Percentiles rank a stretch among this genome's conserved stretches.
Evolutionary conservation across 2,797 vertebrate genomes (phyloP).

Genomic region (Lophius americanus): DNA sequence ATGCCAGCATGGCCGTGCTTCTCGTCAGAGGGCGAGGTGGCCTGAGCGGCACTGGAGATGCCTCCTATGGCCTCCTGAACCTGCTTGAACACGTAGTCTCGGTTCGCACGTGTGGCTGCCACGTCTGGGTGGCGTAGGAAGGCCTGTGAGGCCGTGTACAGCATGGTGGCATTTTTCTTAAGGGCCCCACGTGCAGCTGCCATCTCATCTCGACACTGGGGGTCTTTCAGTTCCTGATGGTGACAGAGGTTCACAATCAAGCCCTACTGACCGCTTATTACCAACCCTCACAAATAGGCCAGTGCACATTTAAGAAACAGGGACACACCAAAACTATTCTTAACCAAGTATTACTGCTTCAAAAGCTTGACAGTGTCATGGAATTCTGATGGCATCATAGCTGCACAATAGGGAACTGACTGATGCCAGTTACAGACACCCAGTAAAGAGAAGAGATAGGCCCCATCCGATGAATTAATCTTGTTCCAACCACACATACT

Average conservation of each 20-base stretch:
- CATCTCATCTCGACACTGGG: conserved; percentile 98
- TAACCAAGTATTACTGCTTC: no score
- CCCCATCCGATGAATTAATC: conserved; percentile 31
- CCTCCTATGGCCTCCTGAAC: conserved; percentile 98
- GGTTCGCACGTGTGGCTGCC: conserved; percentile 94
- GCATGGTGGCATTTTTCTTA: conserved; percentile 98
- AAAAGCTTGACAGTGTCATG: not conserved
- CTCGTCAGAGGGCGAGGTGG: conserved; percentile 93
- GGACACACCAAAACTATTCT: not conserved
- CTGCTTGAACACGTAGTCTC: conserved; percentile 98
- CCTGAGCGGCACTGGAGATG: conserved; percentile 97
- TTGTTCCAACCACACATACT: conserved; percentile 43
- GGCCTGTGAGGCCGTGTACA: conserved; percentile 97
- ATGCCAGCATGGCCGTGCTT: conserved; percentile 96
- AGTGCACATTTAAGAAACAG: not conserved
- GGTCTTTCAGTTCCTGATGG: conserved; percentile 94
- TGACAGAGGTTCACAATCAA: conserved; percentile 12
- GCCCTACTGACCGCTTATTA: not conserved
- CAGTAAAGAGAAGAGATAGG: conserved; percentile 15
- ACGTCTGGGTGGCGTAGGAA: conserved; percentile 97
- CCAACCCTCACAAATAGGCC: not conserved
- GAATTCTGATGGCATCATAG: not conserved
- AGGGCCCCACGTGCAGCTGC: conserved; percentile 95
- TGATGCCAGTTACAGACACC: conserved; percentile 3
- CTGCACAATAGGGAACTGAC: conserved; percentile 2